Conservation (phyloP, 37 sponge, comb jelly and placozoan genomes). For the Crambe crambe region DNA sequence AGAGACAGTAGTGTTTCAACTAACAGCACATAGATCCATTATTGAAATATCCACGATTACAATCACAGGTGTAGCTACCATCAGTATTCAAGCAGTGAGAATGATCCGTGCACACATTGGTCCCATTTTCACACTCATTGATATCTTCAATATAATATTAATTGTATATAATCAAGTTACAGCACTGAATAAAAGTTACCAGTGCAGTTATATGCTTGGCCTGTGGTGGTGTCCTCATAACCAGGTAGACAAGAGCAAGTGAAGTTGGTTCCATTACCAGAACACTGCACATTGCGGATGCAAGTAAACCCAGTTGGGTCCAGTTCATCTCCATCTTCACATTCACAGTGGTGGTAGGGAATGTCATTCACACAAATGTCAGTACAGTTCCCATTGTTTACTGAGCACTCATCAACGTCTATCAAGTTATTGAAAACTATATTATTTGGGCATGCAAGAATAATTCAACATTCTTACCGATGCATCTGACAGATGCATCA, state of each 20-base stretch:
- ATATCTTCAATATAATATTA: too few species aligned
- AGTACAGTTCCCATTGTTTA: neutral
- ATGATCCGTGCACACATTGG: neutral
- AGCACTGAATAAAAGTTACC: too few species aligned
- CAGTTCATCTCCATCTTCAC: constrained; percentile 13
- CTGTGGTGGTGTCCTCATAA: neutral
- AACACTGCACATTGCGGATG: neutral
- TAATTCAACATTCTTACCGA: neutral
- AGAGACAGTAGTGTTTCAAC: neutral
- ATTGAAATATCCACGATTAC: constrained; percentile 31
- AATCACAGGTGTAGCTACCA: constrained; percentile 38
- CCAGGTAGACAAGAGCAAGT: constrained; percentile 22
- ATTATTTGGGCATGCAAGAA: neutral
- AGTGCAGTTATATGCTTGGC: neutral
- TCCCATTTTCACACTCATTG: constrained; percentile 17
- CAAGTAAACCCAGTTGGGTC: constrained; percentile 10
- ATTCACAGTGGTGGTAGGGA: constrained; percentile 9
- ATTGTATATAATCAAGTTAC: too few species aligned
- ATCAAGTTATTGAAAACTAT: neutral
- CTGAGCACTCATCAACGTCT: neutral
- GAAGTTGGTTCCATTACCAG: neutral
- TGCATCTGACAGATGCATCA: constrained; percentile 23
- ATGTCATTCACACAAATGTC: constrained; percentile 5
- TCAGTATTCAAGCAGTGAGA: constrained; percentile 28
- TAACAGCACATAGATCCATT: constrained; percentile 14